These are phyloP conservation scores for Zelleria hepariella DNA, from an alignment of 2,888 invertebrate genomes.

Conservation along the genomic window DNA sequence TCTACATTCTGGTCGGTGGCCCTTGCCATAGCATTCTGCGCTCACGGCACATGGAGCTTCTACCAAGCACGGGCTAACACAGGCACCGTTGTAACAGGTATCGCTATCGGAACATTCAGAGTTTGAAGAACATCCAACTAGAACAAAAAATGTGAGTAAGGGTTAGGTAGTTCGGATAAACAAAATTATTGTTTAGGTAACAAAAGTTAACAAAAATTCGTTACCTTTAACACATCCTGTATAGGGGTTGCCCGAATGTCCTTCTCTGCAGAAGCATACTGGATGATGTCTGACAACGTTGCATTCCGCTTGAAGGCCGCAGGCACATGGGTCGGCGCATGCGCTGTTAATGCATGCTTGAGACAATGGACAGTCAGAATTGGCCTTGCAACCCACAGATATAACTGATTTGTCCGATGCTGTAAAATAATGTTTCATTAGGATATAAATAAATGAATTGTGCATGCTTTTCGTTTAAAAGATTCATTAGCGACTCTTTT, in stretches of 20 bases:
- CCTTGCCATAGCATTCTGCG: conserved; percentile 86
- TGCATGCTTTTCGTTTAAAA: no score
- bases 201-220: neutral
- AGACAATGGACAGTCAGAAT: conserved; percentile 84
- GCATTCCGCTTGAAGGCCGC: conserved; percentile 87
- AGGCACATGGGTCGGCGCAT: conserved; percentile 88
- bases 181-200: conserved; percentile 2
- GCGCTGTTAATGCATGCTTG: conserved; percentile 87
- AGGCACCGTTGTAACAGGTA: conserved; percentile 86
- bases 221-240: conserved; percentile 82
- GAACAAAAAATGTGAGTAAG: conserved; percentile 22
- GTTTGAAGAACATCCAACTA: conserved; percentile 87
- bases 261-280: conserved; percentile 84
- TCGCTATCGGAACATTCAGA: conserved; percentile 85
- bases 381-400: conserved; percentile 78
- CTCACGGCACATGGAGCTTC: conserved; percentile 87
- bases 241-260: conserved; percentile 89
- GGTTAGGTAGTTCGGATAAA: neutral
- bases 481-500: neutral
- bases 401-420: conserved; percentile 72
- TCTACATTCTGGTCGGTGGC: conserved; percentile 84
- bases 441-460: no score
- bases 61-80: conserved; percentile 84
- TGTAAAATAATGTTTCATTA: conserved; percentile 29
- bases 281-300: conserved; percentile 87